Evolutionary conservation across 1,140 invertebrate species (phyloP).

Genomic region (Drosophila athabasca): DNA sequence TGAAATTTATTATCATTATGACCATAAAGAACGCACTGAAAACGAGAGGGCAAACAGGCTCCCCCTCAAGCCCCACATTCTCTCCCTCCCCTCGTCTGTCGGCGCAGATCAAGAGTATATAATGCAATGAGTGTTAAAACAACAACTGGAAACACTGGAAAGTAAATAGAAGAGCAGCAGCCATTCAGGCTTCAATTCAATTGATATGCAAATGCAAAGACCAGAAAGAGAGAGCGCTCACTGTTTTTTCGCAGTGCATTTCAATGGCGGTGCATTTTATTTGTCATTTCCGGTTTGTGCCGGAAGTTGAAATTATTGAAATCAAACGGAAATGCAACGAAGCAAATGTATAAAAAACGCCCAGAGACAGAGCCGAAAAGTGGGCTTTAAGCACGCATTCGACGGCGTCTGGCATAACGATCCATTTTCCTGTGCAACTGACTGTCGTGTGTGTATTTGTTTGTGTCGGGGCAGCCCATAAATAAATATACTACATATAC

Average conservation of each 20-base stretch:
- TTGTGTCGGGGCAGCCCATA: slow-evolving; percentile 50
- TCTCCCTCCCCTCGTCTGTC: too few relatives aligned
- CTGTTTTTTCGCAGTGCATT: slow-evolving; percentile 47
- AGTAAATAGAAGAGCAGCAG: too few relatives aligned
- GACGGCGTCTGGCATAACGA: slow-evolving; percentile 18
- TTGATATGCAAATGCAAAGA: not conserved
- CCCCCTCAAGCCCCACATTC: too few relatives aligned
- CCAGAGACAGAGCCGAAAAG: slow-evolving; percentile 31
- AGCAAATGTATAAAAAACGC: slow-evolving; percentile 54
- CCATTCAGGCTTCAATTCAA: not conserved
- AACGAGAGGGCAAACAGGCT: too few relatives aligned
- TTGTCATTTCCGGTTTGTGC: slow-evolving; percentile 76
- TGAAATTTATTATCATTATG: too few relatives aligned
- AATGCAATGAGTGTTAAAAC: too few relatives aligned
- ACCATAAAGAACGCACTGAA: too few relatives aligned
- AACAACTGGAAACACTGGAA: too few relatives aligned
- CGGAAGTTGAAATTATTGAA: slow-evolving; percentile 80
- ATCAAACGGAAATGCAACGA: slow-evolving; percentile 66
- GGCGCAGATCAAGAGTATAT: too few relatives aligned
- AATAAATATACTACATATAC: slow-evolving; percentile 59
- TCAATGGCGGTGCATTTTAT: slow-evolving; percentile 68
- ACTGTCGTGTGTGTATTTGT: slow-evolving; percentile 17
- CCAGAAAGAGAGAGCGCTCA: not conserved
- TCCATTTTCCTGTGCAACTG: slow-evolving; percentile 22
- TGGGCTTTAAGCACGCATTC: slow-evolving; percentile 50